Evolutionary conservation across 30 jellyfish, hydroid and myxozoan genomes (phyloP).

Genomic region (Chrysaora quinquecirrha): DNA sequence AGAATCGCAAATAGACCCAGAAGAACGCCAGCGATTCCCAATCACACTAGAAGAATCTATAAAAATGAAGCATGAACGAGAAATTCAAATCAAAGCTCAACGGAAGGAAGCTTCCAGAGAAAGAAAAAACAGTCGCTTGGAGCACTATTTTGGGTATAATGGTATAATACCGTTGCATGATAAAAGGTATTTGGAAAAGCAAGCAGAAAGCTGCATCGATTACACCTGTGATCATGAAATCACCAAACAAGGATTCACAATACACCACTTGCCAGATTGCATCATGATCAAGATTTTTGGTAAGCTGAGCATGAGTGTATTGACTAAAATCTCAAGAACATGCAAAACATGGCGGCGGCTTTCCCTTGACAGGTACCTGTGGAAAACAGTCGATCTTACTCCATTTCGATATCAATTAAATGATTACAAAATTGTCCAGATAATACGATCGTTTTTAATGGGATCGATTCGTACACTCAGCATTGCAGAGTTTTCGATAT

Average conservation of each 20-base stretch:
- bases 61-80: too few species aligned
- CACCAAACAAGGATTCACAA: not conserved
- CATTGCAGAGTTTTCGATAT: not conserved
- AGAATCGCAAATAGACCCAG: too few species aligned
- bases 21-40: too few species aligned
- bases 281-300: slow-evolving; percentile 2
- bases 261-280: not conserved
- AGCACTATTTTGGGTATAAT: too few species aligned
- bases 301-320: not conserved
- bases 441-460: slow-evolving; percentile 1
- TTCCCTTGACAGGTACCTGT: slow-evolving; percentile 30
- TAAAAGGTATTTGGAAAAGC: not conserved
- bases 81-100: too few species aligned
- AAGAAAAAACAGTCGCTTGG: too few species aligned
- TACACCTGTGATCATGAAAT: not conserved
- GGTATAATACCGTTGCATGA: not conserved
- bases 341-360: slow-evolving; percentile 54
- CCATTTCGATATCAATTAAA: slow-evolving; percentile 29
- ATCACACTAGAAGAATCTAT: too few species aligned
- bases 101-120: too few species aligned
- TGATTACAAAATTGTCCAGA: not conserved
- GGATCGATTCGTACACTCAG: slow-evolving; percentile 20
- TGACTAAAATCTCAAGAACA: slow-evolving; percentile 9
- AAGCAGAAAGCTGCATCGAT: not conserved
- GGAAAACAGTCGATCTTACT: slow-evolving; percentile 41